Conservation (phyloP, 2,888 invertebrate species). For the Harmothoe impar region DNA sequence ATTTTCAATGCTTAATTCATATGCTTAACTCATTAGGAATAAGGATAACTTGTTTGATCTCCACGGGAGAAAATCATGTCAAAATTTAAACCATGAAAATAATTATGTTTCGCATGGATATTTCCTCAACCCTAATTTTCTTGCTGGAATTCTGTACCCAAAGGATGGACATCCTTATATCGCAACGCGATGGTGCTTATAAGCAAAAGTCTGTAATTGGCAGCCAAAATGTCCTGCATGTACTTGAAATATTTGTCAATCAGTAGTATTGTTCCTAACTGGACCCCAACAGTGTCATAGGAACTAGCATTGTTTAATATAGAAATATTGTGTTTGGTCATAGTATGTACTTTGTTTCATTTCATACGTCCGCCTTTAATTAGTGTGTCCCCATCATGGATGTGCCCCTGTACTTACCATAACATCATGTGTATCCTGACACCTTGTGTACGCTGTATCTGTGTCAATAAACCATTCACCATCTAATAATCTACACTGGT, state of each 20-base stretch:
- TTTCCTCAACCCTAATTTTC: too few relatives aligned
- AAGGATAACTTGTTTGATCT: too few relatives aligned
- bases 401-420: not conserved
- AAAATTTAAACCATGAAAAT: too few relatives aligned
- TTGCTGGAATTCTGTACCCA: not conserved
- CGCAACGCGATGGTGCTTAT: constrained; percentile 12
- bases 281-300: too few relatives aligned
- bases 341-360: too few relatives aligned
- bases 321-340: too few relatives aligned
- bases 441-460: not conserved
- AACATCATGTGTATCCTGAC: not conserved
- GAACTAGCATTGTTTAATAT: too few relatives aligned
- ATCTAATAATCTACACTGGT: not conserved
- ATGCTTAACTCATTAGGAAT: too few relatives aligned
- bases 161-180: not conserved
- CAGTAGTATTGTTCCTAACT: not conserved
- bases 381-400: not conserved
- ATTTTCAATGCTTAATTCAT: too few relatives aligned
- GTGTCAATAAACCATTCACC: constrained; percentile 3
- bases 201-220: not conserved
- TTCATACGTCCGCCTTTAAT: too few relatives aligned
- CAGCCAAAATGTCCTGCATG: not conserved
- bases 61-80: too few relatives aligned
- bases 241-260: not conserved
- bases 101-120: too few relatives aligned